Evolutionary conservation across 2,113 vertebrate species (phyloP).

Genomic region (Lophius piscatorius): DNA sequence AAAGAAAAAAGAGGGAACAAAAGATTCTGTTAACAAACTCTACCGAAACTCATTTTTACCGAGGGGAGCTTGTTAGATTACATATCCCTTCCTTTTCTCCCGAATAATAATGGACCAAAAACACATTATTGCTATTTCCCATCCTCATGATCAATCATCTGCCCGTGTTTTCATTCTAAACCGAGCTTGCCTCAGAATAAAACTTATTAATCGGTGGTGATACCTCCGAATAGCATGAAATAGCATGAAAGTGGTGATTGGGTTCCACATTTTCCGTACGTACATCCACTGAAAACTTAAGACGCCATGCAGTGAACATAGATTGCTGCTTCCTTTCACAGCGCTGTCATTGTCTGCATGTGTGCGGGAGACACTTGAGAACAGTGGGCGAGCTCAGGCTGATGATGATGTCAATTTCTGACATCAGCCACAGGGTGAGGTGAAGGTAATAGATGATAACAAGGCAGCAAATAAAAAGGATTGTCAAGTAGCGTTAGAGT

Average conservation of each 20-base stretch:
- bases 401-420: conserved; percentile 44
- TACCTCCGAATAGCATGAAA: too few species aligned
- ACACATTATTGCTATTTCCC: neutral
- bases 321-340: conserved; percentile 12
- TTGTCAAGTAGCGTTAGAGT: conserved; percentile 54
- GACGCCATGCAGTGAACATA: too few species aligned
- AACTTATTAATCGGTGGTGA: too few species aligned
- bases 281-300: too few species aligned
- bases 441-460: conserved; percentile 37
- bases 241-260: too few species aligned
- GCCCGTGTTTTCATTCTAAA: neutral
- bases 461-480: conserved; percentile 41
- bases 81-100: conserved; percentile 8
- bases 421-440: conserved; percentile 16
- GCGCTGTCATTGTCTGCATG: neutral
- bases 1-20: neutral
- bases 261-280: too few species aligned
- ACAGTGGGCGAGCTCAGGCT: conserved; percentile 28
- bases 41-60: neutral
- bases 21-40: neutral
- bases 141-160: neutral
- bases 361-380: conserved; percentile 1
- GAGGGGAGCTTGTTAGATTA: neutral
- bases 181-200: neutral
- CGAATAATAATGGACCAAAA: conserved; percentile 1